A percentile compares a stretch with the other conserved stretches of the same genome.
Conservation (phyloP, 2,113 vertebrate species). For the Rhynchopsitta pachyrhyncha region DNA sequence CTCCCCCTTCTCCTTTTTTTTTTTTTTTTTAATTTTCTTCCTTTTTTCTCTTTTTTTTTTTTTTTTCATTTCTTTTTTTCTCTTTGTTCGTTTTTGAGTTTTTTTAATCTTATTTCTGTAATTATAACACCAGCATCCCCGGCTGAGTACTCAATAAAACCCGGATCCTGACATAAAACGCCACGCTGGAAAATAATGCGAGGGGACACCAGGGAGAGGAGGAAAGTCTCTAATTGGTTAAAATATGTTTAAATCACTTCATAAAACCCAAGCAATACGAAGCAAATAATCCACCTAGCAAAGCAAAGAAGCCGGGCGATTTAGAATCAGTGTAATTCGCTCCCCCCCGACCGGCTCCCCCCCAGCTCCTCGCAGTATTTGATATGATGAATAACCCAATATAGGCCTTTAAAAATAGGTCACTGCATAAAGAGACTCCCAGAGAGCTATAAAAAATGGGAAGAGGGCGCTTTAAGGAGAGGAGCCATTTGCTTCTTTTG, state of each 20-base stretch:
- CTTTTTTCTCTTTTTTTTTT: too few species aligned
- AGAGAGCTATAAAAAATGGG: conserved; percentile 73
- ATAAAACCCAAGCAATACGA: conserved; percentile 53
- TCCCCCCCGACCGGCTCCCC: conserved; percentile 43
- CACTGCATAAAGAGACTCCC: conserved; percentile 75
- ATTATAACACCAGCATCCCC: conserved; percentile 21
- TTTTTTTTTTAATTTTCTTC: too few species aligned
- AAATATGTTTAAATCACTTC: conserved; percentile 66
- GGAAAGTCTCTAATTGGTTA: conserved; percentile 61
- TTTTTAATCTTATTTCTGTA: background rate
- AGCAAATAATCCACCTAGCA: conserved; percentile 61
- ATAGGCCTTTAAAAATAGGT: conserved; percentile 76
- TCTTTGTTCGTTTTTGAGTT: too few species aligned
- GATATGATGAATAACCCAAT: conserved; percentile 75
- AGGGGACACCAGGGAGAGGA: conserved; percentile 55
- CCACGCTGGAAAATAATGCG: conserved; percentile 31
- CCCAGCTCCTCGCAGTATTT: conserved; percentile 56
- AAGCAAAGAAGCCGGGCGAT: conserved; percentile 45
- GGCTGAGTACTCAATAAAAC: conserved; percentile 36
- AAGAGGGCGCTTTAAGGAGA: conserved; percentile 72
- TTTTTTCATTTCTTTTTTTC: too few species aligned
- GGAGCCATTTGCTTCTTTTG: conserved; percentile 67
- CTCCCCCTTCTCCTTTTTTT: fast-evolving
- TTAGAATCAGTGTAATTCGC: conserved; percentile 64
- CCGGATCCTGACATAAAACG: conserved; percentile 44